Base-by-base conservation (phyloP, 2,888 invertebrate genomes). In the Lasioglossum leucozonium region DNA sequence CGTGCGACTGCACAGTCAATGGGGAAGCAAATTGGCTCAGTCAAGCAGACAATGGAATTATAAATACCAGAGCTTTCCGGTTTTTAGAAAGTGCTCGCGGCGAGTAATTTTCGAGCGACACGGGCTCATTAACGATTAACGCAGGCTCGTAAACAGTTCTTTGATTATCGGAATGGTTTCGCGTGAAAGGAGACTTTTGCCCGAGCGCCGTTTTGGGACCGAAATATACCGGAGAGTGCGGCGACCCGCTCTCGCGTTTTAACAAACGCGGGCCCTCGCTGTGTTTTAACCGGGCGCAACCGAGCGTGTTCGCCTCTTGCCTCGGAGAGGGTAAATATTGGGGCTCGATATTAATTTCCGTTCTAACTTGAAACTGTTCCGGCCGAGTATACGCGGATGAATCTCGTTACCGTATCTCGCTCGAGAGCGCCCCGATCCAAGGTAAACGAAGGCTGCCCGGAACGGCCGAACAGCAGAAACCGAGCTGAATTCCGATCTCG, bases 271-370 rank as follows among this genome's bases (percentile, higher is more conserved):
- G 16, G 18, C 5, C 26, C 18, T 16, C 13, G 8, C 30, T 30
- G 79, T 78, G 75, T 62, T 37, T 58, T 42, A 44, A 11, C 34
- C 42, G 55, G 47, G 37, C 44, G 30, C 47, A 40, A n/a, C 34
- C 58, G 69, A 71, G 40, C 18, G 40, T 42, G 62, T 1, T 34
- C 65, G 67, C n/a, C 67, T 34, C 26, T 42, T 34, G 30, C 65
- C 58, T 30, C 65, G 22, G 44, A 55, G 34, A 26, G 11, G 34
- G 73, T 71, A 77, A 84, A 84, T 44, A 77, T 74, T 26, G 26
- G 10, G 40, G 11, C 44, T 40, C 55, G 67, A 78, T 72, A 75
- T 78, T 75, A 84, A 84, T 84, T 73, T 42, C 67, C 71, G 69
- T 72, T 75, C 84, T 58, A 84, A 84, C 72, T 37, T 10, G 69